phyloP scores from a whole-genome alignment of 2,888 invertebrate species.

The Drosophila ustulata region DNA sequence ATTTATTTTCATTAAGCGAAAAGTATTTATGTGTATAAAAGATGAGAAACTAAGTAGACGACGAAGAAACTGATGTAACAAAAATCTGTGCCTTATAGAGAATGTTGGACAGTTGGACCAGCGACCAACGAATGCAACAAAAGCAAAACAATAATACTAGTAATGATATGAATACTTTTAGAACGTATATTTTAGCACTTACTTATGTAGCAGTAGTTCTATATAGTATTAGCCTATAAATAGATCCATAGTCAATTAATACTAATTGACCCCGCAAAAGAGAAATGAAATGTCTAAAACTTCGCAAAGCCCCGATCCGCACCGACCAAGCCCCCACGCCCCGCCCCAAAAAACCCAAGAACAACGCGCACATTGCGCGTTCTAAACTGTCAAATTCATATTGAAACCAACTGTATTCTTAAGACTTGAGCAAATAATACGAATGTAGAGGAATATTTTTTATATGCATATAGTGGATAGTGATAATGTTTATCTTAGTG shows the following conservation, averaged over 20 bases:
- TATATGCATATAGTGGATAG: slow-evolving; percentile 68
- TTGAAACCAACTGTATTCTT: slow-evolving; percentile 81
- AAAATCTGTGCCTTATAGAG: slow-evolving; percentile 75
- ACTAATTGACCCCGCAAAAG: slow-evolving; percentile 66
- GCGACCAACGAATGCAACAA: slow-evolving; percentile 41
- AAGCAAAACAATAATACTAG: slow-evolving; percentile 41
- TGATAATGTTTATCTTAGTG: slow-evolving; percentile 52
- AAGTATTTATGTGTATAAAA: slow-evolving; percentile 79
- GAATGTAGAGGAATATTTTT: slow-evolving; percentile 77
- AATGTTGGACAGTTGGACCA: slow-evolving; percentile 45
- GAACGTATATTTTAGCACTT: slow-evolving; percentile 45
- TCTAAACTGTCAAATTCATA: slow-evolving; percentile 72
- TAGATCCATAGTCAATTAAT: slow-evolving; percentile 70
- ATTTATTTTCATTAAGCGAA: slow-evolving; percentile 77
- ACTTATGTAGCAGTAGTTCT: slow-evolving; percentile 16
- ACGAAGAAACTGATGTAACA: slow-evolving; percentile 72
- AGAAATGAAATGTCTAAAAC: slow-evolving; percentile 40
- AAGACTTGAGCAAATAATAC: slow-evolving; percentile 81
- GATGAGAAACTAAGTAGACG: slow-evolving; percentile 43
- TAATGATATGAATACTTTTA: slow-evolving; percentile 60
- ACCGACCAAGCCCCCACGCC: slow-evolving; percentile 1
- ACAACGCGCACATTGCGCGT: slow-evolving; percentile 75
- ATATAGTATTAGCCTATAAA: slow-evolving; percentile 24
- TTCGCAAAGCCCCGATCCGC: slow-evolving; percentile 15
- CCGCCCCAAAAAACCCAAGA: slow-evolving; percentile 1